Evolutionary conservation across 2,797 vertebrate genomes (phyloP).

Genomic region (Masticophis lateralis): DNA sequence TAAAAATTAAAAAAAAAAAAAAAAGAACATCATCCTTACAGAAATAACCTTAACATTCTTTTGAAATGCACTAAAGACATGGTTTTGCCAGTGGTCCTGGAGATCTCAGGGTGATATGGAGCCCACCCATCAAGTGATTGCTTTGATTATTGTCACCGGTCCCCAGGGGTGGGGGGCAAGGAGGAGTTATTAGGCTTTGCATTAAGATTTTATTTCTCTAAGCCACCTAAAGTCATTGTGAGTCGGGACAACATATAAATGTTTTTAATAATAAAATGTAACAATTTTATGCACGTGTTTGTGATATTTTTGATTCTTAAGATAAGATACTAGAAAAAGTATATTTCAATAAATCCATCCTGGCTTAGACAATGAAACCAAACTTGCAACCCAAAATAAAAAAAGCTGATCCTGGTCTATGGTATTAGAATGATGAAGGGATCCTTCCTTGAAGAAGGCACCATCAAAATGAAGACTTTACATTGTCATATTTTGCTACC

Average conservation of each 20-base stretch:
- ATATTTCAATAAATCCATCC: neutral
- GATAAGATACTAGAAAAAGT: neutral
- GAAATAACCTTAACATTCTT: neutral
- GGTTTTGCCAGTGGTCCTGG: neutral
- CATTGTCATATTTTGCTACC: neutral
- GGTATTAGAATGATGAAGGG: neutral
- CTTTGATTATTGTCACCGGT: neutral
- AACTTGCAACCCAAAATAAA: neutral
- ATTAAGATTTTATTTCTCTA: neutral
- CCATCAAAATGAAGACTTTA: neutral
- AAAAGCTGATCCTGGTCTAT: neutral
- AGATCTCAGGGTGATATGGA: neutral
- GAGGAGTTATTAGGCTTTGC: neutral
- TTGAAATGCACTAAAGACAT: neutral
- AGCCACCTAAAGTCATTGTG: neutral
- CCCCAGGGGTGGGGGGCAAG: rapidly evolving
- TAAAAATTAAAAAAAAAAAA: too few species aligned
- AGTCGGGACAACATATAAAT: neutral
- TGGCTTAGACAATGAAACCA: neutral
- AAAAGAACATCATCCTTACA: neutral
- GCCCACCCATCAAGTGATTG: neutral
- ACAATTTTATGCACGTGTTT: neutral
- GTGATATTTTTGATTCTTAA: neutral
- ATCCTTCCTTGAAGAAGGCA: neutral
- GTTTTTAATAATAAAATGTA: neutral